Base-by-base conservation (phyloP, 2,888 invertebrate genomes). In the Habroteleia sp. region DNA sequence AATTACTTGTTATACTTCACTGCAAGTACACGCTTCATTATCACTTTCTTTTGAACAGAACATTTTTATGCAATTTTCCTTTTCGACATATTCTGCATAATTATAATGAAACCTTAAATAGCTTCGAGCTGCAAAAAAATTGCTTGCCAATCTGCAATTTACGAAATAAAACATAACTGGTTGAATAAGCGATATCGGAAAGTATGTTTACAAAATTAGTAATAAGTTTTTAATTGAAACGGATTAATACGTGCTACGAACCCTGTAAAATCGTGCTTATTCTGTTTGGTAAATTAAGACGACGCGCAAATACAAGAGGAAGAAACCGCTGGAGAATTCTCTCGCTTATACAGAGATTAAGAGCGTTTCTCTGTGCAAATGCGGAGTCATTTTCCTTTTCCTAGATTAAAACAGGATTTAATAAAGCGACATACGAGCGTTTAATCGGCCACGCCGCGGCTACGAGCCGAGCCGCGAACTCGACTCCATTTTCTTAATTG, bases 351-450 rank as follows among this genome's bases (percentile, higher is more conserved):
- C 39, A 37, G 62, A 72, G 72, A 73, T 76, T 76, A 76, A 76
- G 76, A 54, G 58, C 65, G 71, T 48, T 48, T 33, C 68, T 56
- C 74, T 37, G 42, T 54, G 74, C 62, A 66, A 77, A 71, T 60
- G 65, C 42, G 50, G 71, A 63, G 74, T 78, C 82, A 81, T 83
- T 84, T 84, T 84, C 84, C 83, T 84, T 85, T 83, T 82, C 80
- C 79, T 80, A 83, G 85, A 84, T 85, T 85, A 85, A 85, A 85
- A 84, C 80, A 80, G 82, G 83, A 85, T 85, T 84, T 85, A 85
- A 85, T 85, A 85, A 85, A 85, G 83, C 84, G 83, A 84, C 83
- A 82, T 84, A 84, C 82, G 83, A 82, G 82, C 80, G 78, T 83
- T 84, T 85, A 85, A 85, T 84, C 85, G 83, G 82, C 80, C 82